Evolutionary conservation across 2,113 vertebrate genomes (phyloP).

Genomic region (Gallinago paraguaiae): DNA sequence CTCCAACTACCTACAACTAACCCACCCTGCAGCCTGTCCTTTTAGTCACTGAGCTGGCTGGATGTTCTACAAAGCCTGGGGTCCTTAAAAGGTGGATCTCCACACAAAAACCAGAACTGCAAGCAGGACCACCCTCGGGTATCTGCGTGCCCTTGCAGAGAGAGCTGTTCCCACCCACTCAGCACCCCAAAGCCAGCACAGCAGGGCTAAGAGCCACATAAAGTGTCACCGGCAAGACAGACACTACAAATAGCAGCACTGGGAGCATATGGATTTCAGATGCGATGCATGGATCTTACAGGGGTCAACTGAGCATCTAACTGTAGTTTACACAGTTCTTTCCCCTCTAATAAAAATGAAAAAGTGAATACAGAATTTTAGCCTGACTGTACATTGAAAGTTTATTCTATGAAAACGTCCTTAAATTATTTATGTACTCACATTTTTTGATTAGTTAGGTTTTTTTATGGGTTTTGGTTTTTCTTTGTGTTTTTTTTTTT

Average conservation of each 20-base stretch:
- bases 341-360: not conserved
- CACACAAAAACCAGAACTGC: rapidly evolving
- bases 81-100: not conserved
- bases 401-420: not conserved
- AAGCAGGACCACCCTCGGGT: not conserved
- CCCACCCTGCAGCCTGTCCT: not conserved
- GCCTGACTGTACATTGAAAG: not conserved
- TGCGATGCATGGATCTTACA: not conserved
- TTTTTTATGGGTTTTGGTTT: too few relatives aligned
- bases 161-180: not conserved
- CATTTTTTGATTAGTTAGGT: not conserved
- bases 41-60: not conserved
- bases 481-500: too few relatives aligned
- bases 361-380: not conserved
- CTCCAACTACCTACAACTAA: not conserved
- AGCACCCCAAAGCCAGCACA: not conserved
- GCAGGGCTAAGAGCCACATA: not conserved
- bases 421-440: not conserved
- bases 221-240: not conserved
- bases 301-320: not conserved
- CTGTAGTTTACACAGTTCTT: not conserved
- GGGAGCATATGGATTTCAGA: not conserved
- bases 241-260: not conserved
- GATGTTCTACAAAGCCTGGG: not conserved
- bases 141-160: not conserved